Evolutionary conservation across 1,140 invertebrate genomes (phyloP).

Genomic region (Odontomachus brunneus): DNA sequence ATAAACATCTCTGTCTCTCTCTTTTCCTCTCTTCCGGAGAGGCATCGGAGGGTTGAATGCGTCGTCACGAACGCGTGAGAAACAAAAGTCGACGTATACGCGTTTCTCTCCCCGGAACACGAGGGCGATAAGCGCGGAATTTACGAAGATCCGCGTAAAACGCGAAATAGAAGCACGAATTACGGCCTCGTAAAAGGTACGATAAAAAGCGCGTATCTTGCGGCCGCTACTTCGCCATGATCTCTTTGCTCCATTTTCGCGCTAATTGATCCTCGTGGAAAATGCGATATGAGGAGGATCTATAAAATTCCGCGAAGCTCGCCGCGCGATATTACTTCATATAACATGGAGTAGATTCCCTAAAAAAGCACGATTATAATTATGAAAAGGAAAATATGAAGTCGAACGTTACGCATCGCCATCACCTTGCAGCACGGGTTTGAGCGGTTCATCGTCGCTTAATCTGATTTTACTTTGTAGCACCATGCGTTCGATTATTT

Average conservation of each 20-base stretch:
- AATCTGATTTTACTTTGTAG: too few species aligned
- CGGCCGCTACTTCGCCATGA: not conserved
- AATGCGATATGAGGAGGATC: not conserved
- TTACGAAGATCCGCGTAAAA: constrained; percentile 30
- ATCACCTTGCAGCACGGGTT: too few species aligned
- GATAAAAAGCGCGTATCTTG: not conserved
- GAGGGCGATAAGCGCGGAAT: not conserved
- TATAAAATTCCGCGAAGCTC: constrained; percentile 23
- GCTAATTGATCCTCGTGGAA: constrained; percentile 13
- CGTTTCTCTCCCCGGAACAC: not conserved
- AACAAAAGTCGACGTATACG: constrained; percentile 11
- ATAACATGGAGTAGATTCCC: too few species aligned
- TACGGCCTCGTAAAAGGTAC: constrained; percentile 23
- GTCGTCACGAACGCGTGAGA: not conserved
- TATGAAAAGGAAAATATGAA: too few species aligned
- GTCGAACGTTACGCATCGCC: too few species aligned
- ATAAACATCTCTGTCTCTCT: too few species aligned
- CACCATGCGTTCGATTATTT: too few species aligned
- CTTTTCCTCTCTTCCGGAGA: too few species aligned
- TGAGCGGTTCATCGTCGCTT: too few species aligned
- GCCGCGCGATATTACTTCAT: not conserved
- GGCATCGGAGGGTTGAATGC: too few species aligned
- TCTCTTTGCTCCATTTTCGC: not conserved
- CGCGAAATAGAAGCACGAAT: constrained; percentile 36
- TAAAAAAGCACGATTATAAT: too few species aligned